phyloP scores from a whole-genome alignment of 2,888 invertebrate genomes.

The Drosophila cognata region DNA sequence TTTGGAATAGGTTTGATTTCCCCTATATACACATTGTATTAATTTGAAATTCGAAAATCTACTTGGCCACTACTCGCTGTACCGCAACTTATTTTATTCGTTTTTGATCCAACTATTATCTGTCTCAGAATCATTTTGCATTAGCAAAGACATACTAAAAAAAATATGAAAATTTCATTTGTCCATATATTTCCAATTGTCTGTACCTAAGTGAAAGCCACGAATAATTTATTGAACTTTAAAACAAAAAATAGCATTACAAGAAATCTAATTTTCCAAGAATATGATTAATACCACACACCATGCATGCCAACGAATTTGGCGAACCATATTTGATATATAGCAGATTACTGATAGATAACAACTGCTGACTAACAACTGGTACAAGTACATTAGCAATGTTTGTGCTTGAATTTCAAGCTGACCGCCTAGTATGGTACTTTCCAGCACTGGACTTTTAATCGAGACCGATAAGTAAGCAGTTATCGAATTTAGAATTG shows the following conservation, averaged over 20 bases:
- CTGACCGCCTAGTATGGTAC: background rate
- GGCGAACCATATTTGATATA: background rate
- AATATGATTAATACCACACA: background rate
- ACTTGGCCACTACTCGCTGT: background rate
- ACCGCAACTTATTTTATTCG: background rate
- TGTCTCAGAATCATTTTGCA: background rate
- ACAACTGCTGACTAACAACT: background rate
- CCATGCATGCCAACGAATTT: background rate
- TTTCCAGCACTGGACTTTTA: slow-evolving; percentile 33
- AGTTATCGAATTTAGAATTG: slow-evolving; percentile 19
- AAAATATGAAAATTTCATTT: background rate
- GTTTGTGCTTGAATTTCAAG: slow-evolving; percentile 2
- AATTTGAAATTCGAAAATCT: background rate
- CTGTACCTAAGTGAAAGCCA: background rate
- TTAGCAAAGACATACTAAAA: background rate
- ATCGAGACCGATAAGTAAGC: slow-evolving; percentile 22
- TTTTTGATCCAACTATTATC: background rate
- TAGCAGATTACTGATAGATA: background rate
- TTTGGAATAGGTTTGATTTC: background rate
- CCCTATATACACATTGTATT: background rate
- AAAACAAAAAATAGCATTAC: background rate
- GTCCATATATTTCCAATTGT: background rate
- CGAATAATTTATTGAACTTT: background rate
- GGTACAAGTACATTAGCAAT: slow-evolving; percentile 12
- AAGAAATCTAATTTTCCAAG: no score